Evolutionary conservation across 2,888 invertebrate genomes (phyloP), one percentile per base, ranked within the genome.

Genomic region (Ormyrus pomaceus): DNA sequence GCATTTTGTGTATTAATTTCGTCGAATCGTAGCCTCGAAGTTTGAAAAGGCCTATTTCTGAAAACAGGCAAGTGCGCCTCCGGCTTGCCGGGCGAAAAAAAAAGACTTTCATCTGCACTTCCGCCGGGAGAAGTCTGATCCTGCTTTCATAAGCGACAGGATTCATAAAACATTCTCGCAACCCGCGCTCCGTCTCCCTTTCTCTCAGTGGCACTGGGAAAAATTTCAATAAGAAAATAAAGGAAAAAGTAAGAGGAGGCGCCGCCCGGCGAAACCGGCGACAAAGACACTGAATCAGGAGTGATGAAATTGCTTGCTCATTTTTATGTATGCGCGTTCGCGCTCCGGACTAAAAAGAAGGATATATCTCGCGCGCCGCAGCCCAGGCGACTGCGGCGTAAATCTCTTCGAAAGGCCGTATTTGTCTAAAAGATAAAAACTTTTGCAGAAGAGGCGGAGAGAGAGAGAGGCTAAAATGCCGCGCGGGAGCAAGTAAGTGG

Each of bases 231-330:
- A 51, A 50, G 65, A 75, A 68, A 55, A 55, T 45, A 56, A 69
- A 69, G 56, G 65, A 13, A 56, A 11, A 56, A n/a, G 55, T 9
- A n/a, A 48, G 66, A 48, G 66, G 53, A 51, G 45, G 19, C 11
- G 55, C 55, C 5, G n/a, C 11, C n/a, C n/a, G 50, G 53, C 7
- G 53, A 51, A 72, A 62, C 11, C 53, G 48, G 46, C 50, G 64
- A 65, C 71, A 59, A 53, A 51, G 77, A 62, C 56, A 64, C 69
- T 34, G 69, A 75, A 75, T 69, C 76, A 55, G 55, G 64, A 69
- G 61, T 69, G 76, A 76, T 76, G 77, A 71, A 77, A 71, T 77
- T 77, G 71, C 77, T 72, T 65, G 66, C 77, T 65, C 71, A 72
- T 77, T 77, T 77, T 70, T 70, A 70, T 70, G 70, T 59, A 70